These are phyloP conservation scores for Glyptemys insculpta DNA, from an alignment of 2,797 vertebrate genomes.

Conservation along the genomic window DNA sequence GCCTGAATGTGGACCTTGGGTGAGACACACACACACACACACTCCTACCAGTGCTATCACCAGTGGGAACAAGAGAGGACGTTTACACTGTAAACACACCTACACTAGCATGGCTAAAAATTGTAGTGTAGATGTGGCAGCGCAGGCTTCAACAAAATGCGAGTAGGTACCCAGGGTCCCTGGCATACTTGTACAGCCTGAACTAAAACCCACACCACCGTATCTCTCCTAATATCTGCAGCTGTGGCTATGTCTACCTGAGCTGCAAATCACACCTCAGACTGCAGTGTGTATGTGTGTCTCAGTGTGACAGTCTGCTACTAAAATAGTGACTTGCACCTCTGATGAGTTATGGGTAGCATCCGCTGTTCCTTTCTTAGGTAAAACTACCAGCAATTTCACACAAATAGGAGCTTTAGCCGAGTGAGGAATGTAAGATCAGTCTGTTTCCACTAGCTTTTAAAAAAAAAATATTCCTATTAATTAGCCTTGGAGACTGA, in stretches of 20 bases:
- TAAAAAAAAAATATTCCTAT: not conserved
- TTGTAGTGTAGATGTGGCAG: no score
- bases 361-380: not conserved
- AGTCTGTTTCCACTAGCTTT: not conserved
- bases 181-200: no score
- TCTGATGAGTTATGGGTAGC: not conserved
- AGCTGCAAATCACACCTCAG: not conserved
- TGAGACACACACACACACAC: no score
- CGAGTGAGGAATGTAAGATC: not conserved
- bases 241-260: no score
- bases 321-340: not conserved
- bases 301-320: not conserved
- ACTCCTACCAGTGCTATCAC: not conserved
- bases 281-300: slow-evolving; percentile 33
- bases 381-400: not conserved
- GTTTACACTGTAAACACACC: no score
- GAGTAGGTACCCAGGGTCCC: no score
- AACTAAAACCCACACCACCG: no score
- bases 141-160: no score
- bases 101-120: no score
- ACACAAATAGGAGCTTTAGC: not conserved
- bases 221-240: no score
- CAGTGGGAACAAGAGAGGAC: slow-evolving; percentile 1
- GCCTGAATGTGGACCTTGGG: not conserved
- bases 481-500: not conserved